Evolutionary conservation across 1,140 invertebrate species (phyloP), one percentile per base, ranked within the genome.

Genomic region (Schlechtendalia chinensis): DNA sequence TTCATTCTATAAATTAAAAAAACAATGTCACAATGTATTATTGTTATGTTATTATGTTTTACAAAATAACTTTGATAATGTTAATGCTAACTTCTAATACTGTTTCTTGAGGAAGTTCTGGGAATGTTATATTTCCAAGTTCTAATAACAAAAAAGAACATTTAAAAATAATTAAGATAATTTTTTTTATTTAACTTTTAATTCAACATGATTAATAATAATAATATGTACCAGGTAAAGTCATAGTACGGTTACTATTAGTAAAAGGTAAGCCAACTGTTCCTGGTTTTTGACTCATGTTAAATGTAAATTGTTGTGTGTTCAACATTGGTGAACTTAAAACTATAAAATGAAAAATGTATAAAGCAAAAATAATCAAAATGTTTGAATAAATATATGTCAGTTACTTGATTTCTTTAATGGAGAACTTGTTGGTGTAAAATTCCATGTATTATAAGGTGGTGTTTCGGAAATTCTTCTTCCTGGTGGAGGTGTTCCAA

Each of bases 101-200:
- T 27, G 96, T 98, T 87, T 99, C 97, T 86, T 98, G 95, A 54
- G 95, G 94, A 79, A 99, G 87, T 85, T 98, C 96, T 10, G 96
- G 96, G 39, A 93, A 90, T 32, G 94, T 90, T 87, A 81, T 82
- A 47, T 82, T 83, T 29, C 81, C 82, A 58, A 84, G 74, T 61
- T 84, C 84, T 84, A 81, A 83, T 82, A 81, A 53, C 67, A 77
- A 22, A 50, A 50, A 11, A 12, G 12, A 50, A 63, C 22, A 47
- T 39, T 39, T 59, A 0, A 39, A 53, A 45, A 81, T 53, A 39
- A 63, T n/a, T 11, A 65, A 24, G 10, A 39, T 32, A 58, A 67
- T 17, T 82, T 29, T 32, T 53, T 16, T 4, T 27, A 80, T 19
- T 10, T 69, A 63, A 27, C 63, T 53, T 79, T 71, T 65, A 54